phyloP scores from a whole-genome alignment of 2,888 invertebrate genomes.

The Spialia ferax region DNA sequence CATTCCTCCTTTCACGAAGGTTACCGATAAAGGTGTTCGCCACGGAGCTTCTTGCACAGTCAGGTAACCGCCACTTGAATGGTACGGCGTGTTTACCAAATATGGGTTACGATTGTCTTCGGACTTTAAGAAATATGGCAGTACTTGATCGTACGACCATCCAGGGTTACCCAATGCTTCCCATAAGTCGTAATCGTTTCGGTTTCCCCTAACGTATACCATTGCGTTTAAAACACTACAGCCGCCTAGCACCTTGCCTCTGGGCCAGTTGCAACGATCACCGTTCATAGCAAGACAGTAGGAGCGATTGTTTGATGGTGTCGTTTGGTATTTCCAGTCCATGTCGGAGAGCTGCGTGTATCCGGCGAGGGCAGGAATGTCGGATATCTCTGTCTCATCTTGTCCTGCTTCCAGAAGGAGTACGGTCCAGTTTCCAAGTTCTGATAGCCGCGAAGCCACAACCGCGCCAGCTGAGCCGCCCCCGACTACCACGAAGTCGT shows the following conservation, averaged over 20 bases:
- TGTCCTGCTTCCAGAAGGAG: conserved; percentile 95
- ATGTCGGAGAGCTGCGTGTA: conserved; percentile 94
- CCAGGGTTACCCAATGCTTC: conserved; percentile 93
- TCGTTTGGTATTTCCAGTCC: conserved; percentile 97
- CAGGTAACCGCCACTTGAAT: conserved; percentile 92
- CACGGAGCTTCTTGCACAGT: conserved; percentile 95
- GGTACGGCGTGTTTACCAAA: conserved; percentile 91
- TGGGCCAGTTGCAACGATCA: conserved; percentile 96
- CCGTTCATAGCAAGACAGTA: conserved; percentile 96
- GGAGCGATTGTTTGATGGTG: conserved; percentile 91
- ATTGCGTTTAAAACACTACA: conserved; percentile 96
- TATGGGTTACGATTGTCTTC: conserved; percentile 96
- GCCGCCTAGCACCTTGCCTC: conserved; percentile 97
- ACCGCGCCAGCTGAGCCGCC: conserved; percentile 97
- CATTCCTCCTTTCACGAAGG: conserved; percentile 93
- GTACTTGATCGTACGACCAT: conserved; percentile 94
- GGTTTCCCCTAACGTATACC: conserved; percentile 96
- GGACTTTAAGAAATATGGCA: conserved; percentile 95
- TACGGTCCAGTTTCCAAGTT: conserved; percentile 93
- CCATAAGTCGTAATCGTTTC: conserved; percentile 95
- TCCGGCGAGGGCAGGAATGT: conserved; percentile 94
- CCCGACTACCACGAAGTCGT: conserved; percentile 95
- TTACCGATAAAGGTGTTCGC: conserved; percentile 93
- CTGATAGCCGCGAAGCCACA: conserved; percentile 93
- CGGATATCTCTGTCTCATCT: conserved; percentile 95